Base-by-base conservation (phyloP, 2,888 invertebrate species). In the Aquatica leii region DNA sequence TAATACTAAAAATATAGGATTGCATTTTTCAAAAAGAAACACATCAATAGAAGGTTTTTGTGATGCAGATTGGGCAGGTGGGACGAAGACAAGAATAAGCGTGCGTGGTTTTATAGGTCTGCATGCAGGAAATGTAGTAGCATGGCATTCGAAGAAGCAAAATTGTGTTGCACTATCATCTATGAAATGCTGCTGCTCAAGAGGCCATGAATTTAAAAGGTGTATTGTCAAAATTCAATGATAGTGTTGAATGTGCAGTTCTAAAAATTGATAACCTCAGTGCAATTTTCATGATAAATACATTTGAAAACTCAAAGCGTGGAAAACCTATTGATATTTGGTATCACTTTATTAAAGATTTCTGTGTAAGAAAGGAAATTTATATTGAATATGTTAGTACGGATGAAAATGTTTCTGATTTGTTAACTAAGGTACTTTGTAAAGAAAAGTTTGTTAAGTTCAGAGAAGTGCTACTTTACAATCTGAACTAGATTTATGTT, bases 111-210 rank as follows among this genome's bases (percentile, higher is more conserved):
- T 31, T 31, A 52, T 11, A 11, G 21, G 35, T 18, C 63, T 59
- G 48, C 55, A 69, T 52, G 66, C 40, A 14, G n/a, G 15, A 51
- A 51, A 60, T 41, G 62, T 62, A 9, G 65, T 69, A 12, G 50
- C 57, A 9, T 71, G 68, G 72, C 49, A 60, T 41, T 56, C 35
- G 14, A 57, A 41, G 17, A 59, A 59, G 18, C 59, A 59, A 24
- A 8, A 20, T 9, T 20, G 37, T 59, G 59, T 59, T 12, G 12
- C 59, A 9, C 52, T 68, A 2, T 67, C 66, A 37, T 24, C 37
- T 8, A 40, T 35, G 11, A 54, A 59, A 17, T 6, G 12, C 12
- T n/a, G 48, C 53, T 31, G 52, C 49, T 48, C 49, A 52, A 31
- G 59, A 62, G 14, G 15, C 51, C 9, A 24, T 61, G 17, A 34